A percentile compares a stretch with the other conserved stretches of the same genome.
phyloP scores from a whole-genome alignment of 2,113 vertebrate genomes.

The Ophthalmotilapia sp. region DNA sequence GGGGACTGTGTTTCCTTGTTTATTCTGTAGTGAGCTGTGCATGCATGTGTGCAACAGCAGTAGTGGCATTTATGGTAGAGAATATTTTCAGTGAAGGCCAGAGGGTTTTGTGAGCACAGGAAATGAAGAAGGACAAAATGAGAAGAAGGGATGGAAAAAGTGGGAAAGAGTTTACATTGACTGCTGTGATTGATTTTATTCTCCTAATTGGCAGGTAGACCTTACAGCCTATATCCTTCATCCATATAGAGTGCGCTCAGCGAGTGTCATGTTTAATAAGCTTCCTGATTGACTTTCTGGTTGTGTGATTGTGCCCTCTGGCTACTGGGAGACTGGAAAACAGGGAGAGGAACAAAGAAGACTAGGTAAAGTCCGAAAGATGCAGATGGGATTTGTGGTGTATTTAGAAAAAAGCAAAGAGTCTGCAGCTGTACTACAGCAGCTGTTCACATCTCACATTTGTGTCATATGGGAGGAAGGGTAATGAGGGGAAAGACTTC shows the following conservation, averaged over 20 bases:
- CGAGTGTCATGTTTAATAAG: constrained; percentile 61
- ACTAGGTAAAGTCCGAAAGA: neutral
- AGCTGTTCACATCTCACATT: neutral
- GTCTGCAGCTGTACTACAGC: neutral
- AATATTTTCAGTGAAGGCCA: constrained; percentile 10
- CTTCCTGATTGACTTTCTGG: constrained; percentile 52
- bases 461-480: neutral
- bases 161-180: constrained; percentile 8
- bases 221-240: constrained; percentile 43
- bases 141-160: neutral
- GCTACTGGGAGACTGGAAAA: constrained; percentile 30
- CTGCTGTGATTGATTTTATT: constrained; percentile 53
- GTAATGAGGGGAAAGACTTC: neutral
- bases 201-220: constrained; percentile 52
- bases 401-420: neutral
- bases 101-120: neutral
- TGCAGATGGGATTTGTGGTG: neutral
- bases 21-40: constrained; percentile 13
- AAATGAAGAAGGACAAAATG: neutral
- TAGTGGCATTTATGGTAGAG: neutral
- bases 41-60: neutral
- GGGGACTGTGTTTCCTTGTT: neutral
- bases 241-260: constrained; percentile 45
- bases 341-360: neutral
- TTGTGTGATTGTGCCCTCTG: constrained; percentile 51